phyloP scores from a whole-genome alignment of 2,888 invertebrate species.

The Bellardia pandia region DNA sequence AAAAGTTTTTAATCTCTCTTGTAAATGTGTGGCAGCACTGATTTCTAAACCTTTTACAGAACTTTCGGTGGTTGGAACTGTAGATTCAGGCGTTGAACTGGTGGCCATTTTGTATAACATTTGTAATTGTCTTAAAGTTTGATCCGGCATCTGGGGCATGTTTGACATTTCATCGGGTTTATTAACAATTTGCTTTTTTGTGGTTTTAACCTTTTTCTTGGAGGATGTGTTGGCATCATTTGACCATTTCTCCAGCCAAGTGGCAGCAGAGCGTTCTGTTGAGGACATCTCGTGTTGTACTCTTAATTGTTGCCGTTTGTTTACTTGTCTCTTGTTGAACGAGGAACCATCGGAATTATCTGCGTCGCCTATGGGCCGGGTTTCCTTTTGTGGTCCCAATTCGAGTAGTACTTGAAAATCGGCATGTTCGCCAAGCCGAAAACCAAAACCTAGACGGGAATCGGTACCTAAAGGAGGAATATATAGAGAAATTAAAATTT shows the following conservation, averaged over 20 bases:
- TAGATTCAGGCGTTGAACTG: slow-evolving; percentile 47
- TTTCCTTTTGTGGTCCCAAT: slow-evolving; percentile 91
- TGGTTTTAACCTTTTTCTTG: slow-evolving; percentile 60
- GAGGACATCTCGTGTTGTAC: slow-evolving; percentile 82
- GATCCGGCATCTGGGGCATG: slow-evolving; percentile 84
- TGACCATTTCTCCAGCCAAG: slow-evolving; percentile 87
- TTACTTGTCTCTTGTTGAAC: slow-evolving; percentile 82
- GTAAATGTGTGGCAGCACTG: slow-evolving; percentile 40
- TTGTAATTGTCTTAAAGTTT: slow-evolving; percentile 82
- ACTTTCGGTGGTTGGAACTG: slow-evolving; percentile 73
- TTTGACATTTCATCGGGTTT: slow-evolving; percentile 32
- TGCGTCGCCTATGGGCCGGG: slow-evolving; percentile 87
- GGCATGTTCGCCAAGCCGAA: slow-evolving; percentile 91
- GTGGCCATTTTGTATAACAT: slow-evolving; percentile 82
- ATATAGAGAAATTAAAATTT: neutral
- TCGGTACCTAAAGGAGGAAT: slow-evolving; percentile 88
- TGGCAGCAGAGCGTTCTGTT: slow-evolving; percentile 77
- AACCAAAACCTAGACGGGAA: slow-evolving; percentile 91
- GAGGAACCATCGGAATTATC: slow-evolving; percentile 76
- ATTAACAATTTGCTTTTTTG: slow-evolving; percentile 42
- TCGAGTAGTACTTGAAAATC: slow-evolving; percentile 92
- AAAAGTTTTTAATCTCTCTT: slow-evolving; percentile 53
- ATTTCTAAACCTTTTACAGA: slow-evolving; percentile 69
- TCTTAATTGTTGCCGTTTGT: slow-evolving; percentile 76
- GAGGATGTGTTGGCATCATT: slow-evolving; percentile 80